Conservation (phyloP, 2,888 invertebrate species). For the Acleris laterana region DNA sequence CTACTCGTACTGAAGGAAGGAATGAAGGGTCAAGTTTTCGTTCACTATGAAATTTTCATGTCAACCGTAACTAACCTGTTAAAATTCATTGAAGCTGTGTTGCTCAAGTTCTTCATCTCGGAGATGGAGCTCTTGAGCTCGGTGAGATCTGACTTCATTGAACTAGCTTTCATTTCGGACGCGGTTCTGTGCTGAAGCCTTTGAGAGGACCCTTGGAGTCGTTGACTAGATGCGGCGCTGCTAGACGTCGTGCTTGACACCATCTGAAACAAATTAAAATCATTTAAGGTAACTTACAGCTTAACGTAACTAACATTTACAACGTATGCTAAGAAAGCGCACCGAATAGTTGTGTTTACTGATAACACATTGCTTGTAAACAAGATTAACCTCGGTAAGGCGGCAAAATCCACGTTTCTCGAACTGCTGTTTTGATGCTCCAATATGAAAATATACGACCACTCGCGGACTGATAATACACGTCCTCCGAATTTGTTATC, state of each 20-base stretch:
- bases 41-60: too few species aligned
- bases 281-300: conserved; percentile 37
- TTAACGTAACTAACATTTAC: conserved; percentile 32
- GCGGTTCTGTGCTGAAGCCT: conserved; percentile 81
- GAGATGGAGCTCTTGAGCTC: conserved; percentile 93
- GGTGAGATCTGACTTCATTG: conserved; percentile 91
- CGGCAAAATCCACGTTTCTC: conserved; percentile 33
- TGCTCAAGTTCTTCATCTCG: conserved; percentile 91
- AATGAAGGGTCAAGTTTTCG: neutral
- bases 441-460: conserved; percentile 37
- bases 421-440: conserved; percentile 30
- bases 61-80: conserved; percentile 69
- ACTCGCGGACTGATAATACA: conserved; percentile 45
- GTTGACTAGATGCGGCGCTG: conserved; percentile 85
- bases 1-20: too few species aligned
- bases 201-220: conserved; percentile 84
- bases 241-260: conserved; percentile 85
- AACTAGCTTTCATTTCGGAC: conserved; percentile 92
- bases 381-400: conserved; percentile 44
- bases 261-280: conserved; percentile 61
- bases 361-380: conserved; percentile 42
- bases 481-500: conserved; percentile 72
- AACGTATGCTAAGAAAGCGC: conserved; percentile 10
- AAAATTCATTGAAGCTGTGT: conserved; percentile 73
- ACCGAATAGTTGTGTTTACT: conserved; percentile 36